A percentile compares a stretch with the other conserved stretches of the same genome.
phyloP scores from a whole-genome alignment of 2,113 vertebrate species.

The Hippopotamus amphibius region DNA sequence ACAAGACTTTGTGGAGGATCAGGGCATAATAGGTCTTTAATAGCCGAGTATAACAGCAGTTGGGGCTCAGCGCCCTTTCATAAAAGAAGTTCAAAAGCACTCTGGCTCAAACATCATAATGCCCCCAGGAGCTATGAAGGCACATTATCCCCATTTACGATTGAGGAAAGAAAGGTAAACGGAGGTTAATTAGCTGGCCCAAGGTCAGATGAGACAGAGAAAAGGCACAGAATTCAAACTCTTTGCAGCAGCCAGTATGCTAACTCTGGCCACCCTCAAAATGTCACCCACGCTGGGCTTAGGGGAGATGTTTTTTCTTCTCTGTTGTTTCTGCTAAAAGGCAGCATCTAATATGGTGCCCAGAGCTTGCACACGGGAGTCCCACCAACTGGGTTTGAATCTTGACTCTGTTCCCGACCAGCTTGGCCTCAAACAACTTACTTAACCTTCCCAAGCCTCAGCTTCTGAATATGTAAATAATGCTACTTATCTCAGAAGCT shows the following conservation, averaged over 20 bases:
- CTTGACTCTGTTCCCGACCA: background rate
- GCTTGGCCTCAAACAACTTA: background rate
- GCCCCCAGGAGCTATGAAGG: slow-evolving; percentile 64
- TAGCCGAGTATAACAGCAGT: slow-evolving; percentile 21
- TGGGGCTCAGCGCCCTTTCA: slow-evolving; percentile 58
- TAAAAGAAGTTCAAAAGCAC: slow-evolving; percentile 71
- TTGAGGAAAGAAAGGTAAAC: slow-evolving; percentile 59
- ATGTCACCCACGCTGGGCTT: background rate
- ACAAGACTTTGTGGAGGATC: background rate
- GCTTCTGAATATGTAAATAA: background rate
- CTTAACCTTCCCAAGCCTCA: background rate
- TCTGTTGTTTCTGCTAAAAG: background rate
- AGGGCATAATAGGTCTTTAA: slow-evolving; percentile 50
- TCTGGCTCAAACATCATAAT: slow-evolving; percentile 50
- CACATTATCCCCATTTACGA: slow-evolving; percentile 59
- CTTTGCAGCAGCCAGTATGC: background rate
- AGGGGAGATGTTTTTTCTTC: background rate
- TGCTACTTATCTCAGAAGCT: background rate
- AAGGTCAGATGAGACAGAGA: slow-evolving; percentile 32
- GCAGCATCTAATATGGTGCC: background rate
- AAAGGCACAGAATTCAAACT: background rate
- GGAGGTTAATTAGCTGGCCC: slow-evolving; percentile 41
- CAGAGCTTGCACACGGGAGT: background rate
- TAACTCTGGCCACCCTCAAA: background rate
- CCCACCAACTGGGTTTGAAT: background rate